Evolutionary conservation across 2,797 vertebrate species (phyloP).

Genomic region (Florisuga fusca): DNA sequence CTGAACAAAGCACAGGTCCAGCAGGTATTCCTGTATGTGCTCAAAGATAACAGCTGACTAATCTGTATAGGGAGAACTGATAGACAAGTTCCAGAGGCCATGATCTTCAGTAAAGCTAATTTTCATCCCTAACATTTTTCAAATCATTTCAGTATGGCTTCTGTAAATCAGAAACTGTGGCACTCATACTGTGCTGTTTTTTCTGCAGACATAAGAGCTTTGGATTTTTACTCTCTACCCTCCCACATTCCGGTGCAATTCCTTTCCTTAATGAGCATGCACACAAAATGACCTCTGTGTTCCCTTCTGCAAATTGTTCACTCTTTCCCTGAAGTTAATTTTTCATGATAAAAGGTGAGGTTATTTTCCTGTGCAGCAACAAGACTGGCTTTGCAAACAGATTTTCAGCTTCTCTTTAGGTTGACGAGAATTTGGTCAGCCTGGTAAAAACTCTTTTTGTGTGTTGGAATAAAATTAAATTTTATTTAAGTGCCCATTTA

Average conservation of each 20-base stretch:
- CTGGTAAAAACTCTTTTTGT: neutral
- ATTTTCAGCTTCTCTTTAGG: neutral
- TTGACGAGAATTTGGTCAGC: neutral
- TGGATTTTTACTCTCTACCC: neutral
- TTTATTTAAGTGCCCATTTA: neutral
- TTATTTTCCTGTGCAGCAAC: neutral
- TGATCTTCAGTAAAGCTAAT: neutral
- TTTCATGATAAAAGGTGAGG: constrained; percentile 3
- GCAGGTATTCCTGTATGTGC: neutral
- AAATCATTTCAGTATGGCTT: neutral
- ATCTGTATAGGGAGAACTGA: neutral
- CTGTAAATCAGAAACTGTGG: neutral
- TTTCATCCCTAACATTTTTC: constrained; percentile 11
- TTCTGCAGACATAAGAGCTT: neutral
- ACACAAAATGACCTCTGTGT: constrained; percentile 40
- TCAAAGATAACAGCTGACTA: neutral
- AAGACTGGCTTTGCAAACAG: neutral
- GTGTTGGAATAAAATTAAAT: neutral
- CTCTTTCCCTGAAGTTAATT: neutral
- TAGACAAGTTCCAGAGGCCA: neutral
- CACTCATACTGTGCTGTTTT: neutral
- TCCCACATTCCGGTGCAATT: constrained; percentile 47
- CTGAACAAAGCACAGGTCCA: neutral
- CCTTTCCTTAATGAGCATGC: constrained; percentile 42
- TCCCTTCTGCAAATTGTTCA: neutral